Base-by-base conservation (phyloP, 2,888 invertebrate genomes). In the Drosophila kuntzei region DNA sequence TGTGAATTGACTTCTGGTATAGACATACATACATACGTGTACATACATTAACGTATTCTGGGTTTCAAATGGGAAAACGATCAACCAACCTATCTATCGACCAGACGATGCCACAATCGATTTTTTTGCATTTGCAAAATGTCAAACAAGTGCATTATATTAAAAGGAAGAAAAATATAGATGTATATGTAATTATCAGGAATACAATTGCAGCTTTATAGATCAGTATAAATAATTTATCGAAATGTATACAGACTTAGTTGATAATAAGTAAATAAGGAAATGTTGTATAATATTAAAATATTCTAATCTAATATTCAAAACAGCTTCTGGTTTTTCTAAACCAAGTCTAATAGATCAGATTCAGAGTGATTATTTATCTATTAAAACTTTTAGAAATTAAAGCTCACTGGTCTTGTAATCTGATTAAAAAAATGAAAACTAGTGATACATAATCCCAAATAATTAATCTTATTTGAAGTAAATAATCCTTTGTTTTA, bases 1-100 rank as follows among this genome's bases (percentile, higher is more conserved):
- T 68, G 74, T 49, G 59, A 61, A 72, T 72, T 29, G 43, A 76
- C 59, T 76, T 71, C 63, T 63, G 63, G 53, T 59, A 46, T 47
- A 51, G 34, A 29, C 39, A 54, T 54, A 63, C 29, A 32, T 14
- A 22, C 7, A 8, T 22, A 36, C 14, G 14, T 34, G 34, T 36
- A 37, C 27, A 39, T n/a, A 37, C 16, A 39, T 39, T 53, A 41
- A 32, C 29, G 29, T 41, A 50, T 50, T 37, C 46, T 29, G 37
- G 20, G 3, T 47, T 47, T 46, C 36, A 18, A 57, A 18, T 37
- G 27, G 16, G 18, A 2, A 8, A 27, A 12, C 18, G 9, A 27
- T 11, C 25, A 37, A 25, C 3, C 36, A n/a, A 36, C 16, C 11
- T 18, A 57, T 55, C 29, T 9, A 9, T 8, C 12, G 22, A 12